Conservation (phyloP, 2,888 invertebrate genomes). For the Campoplex nolae region DNA sequence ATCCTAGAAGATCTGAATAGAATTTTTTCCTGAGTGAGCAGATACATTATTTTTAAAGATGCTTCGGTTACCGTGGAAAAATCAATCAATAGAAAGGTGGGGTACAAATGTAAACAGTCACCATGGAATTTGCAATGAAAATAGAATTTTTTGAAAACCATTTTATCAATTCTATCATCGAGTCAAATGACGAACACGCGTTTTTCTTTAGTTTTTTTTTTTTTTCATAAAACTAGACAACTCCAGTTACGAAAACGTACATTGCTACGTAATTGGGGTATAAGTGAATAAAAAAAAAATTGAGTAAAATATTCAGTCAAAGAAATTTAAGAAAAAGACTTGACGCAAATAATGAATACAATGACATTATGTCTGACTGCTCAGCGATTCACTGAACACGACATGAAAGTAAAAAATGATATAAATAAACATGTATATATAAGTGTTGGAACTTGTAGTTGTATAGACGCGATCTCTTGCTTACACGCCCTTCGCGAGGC, state of each 20-base stretch:
- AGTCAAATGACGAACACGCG: neutral
- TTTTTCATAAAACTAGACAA: neutral
- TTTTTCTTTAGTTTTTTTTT: too few species aligned
- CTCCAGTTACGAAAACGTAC: neutral
- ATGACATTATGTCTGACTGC: conserved; percentile 8
- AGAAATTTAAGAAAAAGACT: conserved; percentile 4
- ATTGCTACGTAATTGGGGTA: neutral
- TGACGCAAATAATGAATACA: conserved; percentile 10
- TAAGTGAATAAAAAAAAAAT: neutral
- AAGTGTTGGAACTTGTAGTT: neutral
- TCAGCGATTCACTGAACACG: conserved; percentile 4
- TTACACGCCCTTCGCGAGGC: conserved; percentile 17
- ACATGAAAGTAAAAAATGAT: neutral
- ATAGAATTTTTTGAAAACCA: neutral
- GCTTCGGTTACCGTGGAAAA: too few species aligned
- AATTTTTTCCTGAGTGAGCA: too few species aligned
- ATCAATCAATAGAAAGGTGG: too few species aligned
- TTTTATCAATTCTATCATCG: neutral
- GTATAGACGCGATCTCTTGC: conserved; percentile 19
- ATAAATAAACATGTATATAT: too few species aligned
- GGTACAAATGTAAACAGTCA: too few species aligned
- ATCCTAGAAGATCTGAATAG: too few species aligned
- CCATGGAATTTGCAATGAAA: neutral
- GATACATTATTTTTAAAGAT: too few species aligned
- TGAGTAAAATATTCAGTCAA: neutral